Evolutionary conservation across 2,888 invertebrate species (phyloP).

Genomic region (Tineola bisselliella): DNA sequence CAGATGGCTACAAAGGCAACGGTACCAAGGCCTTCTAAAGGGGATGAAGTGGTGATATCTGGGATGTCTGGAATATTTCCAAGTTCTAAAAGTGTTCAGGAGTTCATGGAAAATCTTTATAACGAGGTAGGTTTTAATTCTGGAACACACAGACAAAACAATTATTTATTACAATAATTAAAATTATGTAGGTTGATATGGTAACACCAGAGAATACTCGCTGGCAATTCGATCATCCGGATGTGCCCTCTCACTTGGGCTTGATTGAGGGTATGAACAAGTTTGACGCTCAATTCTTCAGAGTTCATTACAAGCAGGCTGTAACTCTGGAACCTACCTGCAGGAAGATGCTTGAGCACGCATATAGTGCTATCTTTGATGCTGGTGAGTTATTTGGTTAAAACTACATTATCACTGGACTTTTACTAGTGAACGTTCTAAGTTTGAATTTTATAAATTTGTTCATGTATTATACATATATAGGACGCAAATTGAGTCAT

Average conservation of each 20-base stretch:
- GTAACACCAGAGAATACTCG: slow-evolving; percentile 28
- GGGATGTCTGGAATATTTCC: slow-evolving; percentile 73
- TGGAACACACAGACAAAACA: too few species aligned
- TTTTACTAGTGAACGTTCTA: too few species aligned
- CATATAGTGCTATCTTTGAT: slow-evolving; percentile 78
- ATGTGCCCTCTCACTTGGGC: slow-evolving; percentile 70
- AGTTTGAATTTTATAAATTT: too few species aligned
- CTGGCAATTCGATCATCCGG: slow-evolving; percentile 38
- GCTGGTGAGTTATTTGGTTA: slow-evolving; percentile 43
- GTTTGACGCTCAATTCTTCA: slow-evolving; percentile 78
- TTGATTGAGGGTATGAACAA: slow-evolving; percentile 67
- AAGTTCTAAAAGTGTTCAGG: slow-evolving; percentile 69
- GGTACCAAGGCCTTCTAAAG: slow-evolving; percentile 30
- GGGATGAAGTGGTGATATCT: slow-evolving; percentile 65
- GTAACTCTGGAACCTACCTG: slow-evolving; percentile 58
- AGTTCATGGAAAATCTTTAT: slow-evolving; percentile 71
- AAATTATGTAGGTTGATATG: neutral
- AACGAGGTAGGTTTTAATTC: too few species aligned
- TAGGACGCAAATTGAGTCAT: too few species aligned
- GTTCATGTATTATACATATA: too few species aligned
- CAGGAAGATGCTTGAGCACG: slow-evolving; percentile 74
- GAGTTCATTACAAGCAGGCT: slow-evolving; percentile 72
- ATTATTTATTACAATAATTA: too few species aligned
- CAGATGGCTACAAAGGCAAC: neutral
- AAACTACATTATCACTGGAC: too few species aligned